Base-by-base conservation (phyloP, 2,888 invertebrate genomes). In the Cynaeus angustus region DNA sequence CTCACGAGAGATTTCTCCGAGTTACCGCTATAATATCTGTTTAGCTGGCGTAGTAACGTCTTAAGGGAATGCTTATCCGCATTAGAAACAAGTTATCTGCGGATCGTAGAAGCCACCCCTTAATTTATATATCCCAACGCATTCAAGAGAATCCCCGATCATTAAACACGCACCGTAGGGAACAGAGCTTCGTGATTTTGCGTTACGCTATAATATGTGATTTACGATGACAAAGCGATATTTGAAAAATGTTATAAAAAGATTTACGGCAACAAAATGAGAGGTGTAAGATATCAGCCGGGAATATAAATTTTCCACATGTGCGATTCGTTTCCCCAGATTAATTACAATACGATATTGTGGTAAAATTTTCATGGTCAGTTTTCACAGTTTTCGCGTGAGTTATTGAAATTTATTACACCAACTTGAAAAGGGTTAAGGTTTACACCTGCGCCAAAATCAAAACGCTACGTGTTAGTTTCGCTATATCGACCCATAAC, bases 31-130 rank as follows among this genome's bases (percentile, higher is more conserved):
- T 59, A 59, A 59, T 59, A 46, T 41, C 46, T 45, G 45, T 59
- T 59, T 59, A 26, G 59, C 10, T 28, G 59, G 59, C 16, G 30
- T 28, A 30, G 45, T 59, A 10, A 45, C 46, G 45, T 59, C 59
- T 46, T 46, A 1, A 30, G 59, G 59, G 59, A 33, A 59, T 59
- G 59, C 59, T 59, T 59, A 59, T 33, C 59, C 45, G 46, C 28
- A 59, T 59, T 59, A 59, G 59, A 45, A 30, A 59, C 59, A 45
- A 59, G 45, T 59, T 59, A 59, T 59, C 59, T 59, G 45, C 21
- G 30, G 45, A 10, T 45, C 43, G 45, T 46, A 30, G 43, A 45
- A n/a, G 30, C 46, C 46, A 46, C 59, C 43, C 21, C 26, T 59
- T 43, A 59, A 59, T 59, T 46, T 46, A 45, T 59, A 14, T 45